These are phyloP conservation scores for Lasiurus borealis DNA, from an alignment of 2,113 vertebrate genomes.

Conservation along the genomic window DNA sequence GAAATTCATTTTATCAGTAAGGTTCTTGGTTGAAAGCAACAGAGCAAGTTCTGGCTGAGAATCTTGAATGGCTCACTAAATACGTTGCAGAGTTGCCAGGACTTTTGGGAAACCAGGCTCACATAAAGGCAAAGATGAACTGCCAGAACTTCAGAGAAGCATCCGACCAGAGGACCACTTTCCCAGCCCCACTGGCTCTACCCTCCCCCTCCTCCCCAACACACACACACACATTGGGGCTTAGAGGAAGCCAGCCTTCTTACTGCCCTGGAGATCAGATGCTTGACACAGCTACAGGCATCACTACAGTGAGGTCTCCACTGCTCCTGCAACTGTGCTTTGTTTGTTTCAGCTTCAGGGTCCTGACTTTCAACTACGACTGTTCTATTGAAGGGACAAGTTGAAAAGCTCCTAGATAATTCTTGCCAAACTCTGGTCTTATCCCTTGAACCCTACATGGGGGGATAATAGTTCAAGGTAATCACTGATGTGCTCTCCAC, in stretches of 20 bases:
- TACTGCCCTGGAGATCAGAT: not conserved
- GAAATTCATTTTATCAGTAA: not conserved
- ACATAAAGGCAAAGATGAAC: not conserved
- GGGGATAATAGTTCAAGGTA: not conserved
- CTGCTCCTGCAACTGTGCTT: not conserved
- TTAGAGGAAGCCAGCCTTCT: not conserved
- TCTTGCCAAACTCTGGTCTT: not conserved
- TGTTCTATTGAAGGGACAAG: not conserved
- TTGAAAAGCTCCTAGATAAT: not conserved
- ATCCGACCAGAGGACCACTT: not conserved
- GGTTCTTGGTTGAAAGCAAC: not conserved
- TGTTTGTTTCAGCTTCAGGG: not conserved
- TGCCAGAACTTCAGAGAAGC: not conserved
- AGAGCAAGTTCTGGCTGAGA: not conserved
- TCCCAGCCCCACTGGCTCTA: too few relatives aligned
- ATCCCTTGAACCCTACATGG: not conserved
- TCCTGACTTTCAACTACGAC: not conserved
- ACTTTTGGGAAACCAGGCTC: not conserved
- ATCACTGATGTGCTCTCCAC: not conserved
- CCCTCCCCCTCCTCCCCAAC: too few relatives aligned
- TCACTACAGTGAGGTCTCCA: not conserved
- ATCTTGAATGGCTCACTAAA: not conserved
- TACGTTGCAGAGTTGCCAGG: not conserved
- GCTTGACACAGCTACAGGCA: fast-evolving
- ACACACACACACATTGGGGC: not conserved